Conservation (phyloP, 2,888 invertebrate genomes). For the Drosophila vallismaia region DNA sequence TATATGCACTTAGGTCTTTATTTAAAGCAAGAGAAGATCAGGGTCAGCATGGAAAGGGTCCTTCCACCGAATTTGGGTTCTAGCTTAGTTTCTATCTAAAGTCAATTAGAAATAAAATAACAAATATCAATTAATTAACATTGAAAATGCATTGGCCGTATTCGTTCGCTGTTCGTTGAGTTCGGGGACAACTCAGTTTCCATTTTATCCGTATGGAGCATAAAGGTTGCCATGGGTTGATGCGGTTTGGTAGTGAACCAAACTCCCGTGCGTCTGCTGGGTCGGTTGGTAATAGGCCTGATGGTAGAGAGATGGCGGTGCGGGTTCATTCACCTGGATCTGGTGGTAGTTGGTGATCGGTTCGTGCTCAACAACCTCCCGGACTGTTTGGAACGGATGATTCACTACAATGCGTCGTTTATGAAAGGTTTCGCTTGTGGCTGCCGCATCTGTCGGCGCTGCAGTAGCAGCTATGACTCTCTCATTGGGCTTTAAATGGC, state of each 20-base stretch:
- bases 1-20: slow-evolving; percentile 54
- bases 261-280: slow-evolving; percentile 67
- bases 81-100: slow-evolving; percentile 22
- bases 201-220: slow-evolving; percentile 40
- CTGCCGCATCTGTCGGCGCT: slow-evolving; percentile 84
- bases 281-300: slow-evolving; percentile 74
- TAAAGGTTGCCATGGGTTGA: slow-evolving; percentile 65
- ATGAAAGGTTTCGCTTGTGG: slow-evolving; percentile 86
- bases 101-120: slow-evolving; percentile 27
- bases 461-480: slow-evolving; percentile 86
- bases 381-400: slow-evolving; percentile 86
- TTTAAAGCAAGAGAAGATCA: slow-evolving; percentile 37
- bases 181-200: background rate
- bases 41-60: slow-evolving; percentile 69
- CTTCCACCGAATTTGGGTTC: slow-evolving; percentile 58
- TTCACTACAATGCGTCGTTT: slow-evolving; percentile 87
- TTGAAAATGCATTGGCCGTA: slow-evolving; percentile 41
- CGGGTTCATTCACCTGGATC: slow-evolving; percentile 86
- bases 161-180: slow-evolving; percentile 27
- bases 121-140: slow-evolving; percentile 28
- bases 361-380: slow-evolving; percentile 86
- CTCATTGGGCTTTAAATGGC: slow-evolving; percentile 83
- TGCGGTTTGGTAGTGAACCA: slow-evolving; percentile 56
- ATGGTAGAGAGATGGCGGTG: slow-evolving; percentile 75
- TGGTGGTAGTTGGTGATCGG: slow-evolving; percentile 86